phyloP scores from a whole-genome alignment of 2,888 invertebrate species.

The Lypha dubia region DNA sequence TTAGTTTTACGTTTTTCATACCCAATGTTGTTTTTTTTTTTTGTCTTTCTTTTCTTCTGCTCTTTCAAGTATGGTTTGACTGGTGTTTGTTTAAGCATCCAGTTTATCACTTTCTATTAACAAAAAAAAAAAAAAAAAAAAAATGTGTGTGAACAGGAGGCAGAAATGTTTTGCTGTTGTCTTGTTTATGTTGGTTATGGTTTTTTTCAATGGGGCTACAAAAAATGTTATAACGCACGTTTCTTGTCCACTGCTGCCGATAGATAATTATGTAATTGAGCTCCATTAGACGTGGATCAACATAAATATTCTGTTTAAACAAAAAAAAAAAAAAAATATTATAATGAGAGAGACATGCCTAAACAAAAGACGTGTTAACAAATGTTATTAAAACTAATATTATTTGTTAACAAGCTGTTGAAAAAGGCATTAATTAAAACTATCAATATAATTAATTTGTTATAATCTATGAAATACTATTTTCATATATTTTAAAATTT shows the following conservation, averaged over 20 bases:
- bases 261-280: constrained; percentile 72
- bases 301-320: constrained; percentile 67
- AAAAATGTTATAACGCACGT: constrained; percentile 58
- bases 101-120: constrained; percentile 62
- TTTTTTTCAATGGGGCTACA: too few relatives aligned
- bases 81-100: constrained; percentile 62
- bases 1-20: constrained; percentile 5
- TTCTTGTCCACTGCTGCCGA: constrained; percentile 54
- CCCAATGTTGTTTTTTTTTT: neutral
- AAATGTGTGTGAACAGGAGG: constrained; percentile 54
- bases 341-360: constrained; percentile 4
- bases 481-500: too few relatives aligned
- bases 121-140: constrained; percentile 13
- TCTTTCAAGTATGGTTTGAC: constrained; percentile 31
- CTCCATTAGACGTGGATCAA: constrained; percentile 63
- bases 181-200: constrained; percentile 16
- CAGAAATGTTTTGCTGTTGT: constrained; percentile 1
- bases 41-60: neutral
- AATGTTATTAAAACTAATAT: constrained; percentile 50
- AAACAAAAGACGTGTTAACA: constrained; percentile 61
- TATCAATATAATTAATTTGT: too few relatives aligned
- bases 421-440: neutral
- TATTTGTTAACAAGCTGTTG: constrained; percentile 29
- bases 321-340: constrained; percentile 25
- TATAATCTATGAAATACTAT: too few relatives aligned